phyloP scores from a whole-genome alignment of 1,140 invertebrate species.

The Drosophila lini region DNA sequence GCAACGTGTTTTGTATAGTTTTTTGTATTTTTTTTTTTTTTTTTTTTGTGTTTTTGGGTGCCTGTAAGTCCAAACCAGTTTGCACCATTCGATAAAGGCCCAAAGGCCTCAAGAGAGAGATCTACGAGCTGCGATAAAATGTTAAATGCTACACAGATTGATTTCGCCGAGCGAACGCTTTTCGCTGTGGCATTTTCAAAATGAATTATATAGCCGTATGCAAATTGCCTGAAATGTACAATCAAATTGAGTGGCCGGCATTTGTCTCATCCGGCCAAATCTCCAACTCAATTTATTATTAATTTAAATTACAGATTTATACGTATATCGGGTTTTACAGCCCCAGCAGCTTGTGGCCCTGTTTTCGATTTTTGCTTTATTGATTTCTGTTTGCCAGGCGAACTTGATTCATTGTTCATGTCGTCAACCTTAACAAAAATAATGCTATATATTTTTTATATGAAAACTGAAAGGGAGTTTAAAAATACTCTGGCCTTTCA shows the following conservation, averaged over 20 bases:
- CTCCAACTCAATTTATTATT: constrained; percentile 33
- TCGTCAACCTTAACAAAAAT: constrained; percentile 11
- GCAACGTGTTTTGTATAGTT: constrained; percentile 60
- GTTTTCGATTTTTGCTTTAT: constrained; percentile 17
- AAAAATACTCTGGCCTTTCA: constrained; percentile 12
- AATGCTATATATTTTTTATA: neutral
- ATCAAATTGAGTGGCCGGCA: constrained; percentile 50
- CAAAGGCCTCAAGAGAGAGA: constrained; percentile 54
- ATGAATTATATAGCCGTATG: constrained; percentile 61
- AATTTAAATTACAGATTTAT: constrained; percentile 32
- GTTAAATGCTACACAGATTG: constrained; percentile 78
- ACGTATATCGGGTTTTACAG: constrained; percentile 12
- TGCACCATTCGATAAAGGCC: constrained; percentile 43
- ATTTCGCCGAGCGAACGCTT: constrained; percentile 51
- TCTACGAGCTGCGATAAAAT: constrained; percentile 50
- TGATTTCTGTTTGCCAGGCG: constrained; percentile 4
- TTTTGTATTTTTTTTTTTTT: neutral
- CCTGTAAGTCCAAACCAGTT: constrained; percentile 60
- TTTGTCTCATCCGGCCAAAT: constrained; percentile 33
- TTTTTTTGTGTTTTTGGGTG: constrained; percentile 9
- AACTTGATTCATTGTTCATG: constrained; percentile 11
- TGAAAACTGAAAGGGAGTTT: neutral
- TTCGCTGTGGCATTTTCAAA: constrained; percentile 45
- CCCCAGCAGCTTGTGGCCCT: constrained; percentile 3
- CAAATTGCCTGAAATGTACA: constrained; percentile 54